Base-by-base conservation (phyloP, 1,140 invertebrate genomes). In the Drosophila orena region DNA sequence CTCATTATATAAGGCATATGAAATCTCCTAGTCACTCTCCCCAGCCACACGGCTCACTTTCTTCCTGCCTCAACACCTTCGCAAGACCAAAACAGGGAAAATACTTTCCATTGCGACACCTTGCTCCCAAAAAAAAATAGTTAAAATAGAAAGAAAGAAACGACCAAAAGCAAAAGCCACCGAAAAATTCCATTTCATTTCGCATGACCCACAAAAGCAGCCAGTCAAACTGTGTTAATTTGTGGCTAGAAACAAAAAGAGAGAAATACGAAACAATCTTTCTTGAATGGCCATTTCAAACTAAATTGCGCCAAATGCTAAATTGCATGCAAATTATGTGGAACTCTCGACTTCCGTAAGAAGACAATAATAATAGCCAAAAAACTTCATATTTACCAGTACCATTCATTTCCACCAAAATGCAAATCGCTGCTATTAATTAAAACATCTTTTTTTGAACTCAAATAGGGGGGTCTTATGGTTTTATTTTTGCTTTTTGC, bases 281-380 rank as follows among this genome's bases (percentile, higher is more conserved):
- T 57, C 54, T 72, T 84, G 73, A 56, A 58, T 74, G 61, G 60
- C 44, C 81, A 88, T 88, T 77, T 80, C 72, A 77, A 77, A 62
- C 56, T 52, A 81, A 88, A 85, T 86, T 85, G 73, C 81, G 83
- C 74, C 81, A 85, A 86, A 81, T 88, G 83, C 64, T 47, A 88
- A 86, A 88, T 89, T 88, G 84, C 83, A 88, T 88, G 79, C 84
- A 89, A 88, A 88, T 89, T 83, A 89, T 86, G 83, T 86, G 78
- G 83, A 86, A 77, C 75, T 68, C 14, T 37, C 43, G 47, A 62
- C 59, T 59, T 62, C 59, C 59, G 59, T 37, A 62, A 62, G 58
- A 22, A 66, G 44, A 46, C 46, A 64, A 64, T 65, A 57, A 47
- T 46, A 46, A 42, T 61, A 17, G 54, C 8, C 8, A 43, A 24